Percentiles rank a stretch among this genome's conserved stretches.
phyloP scores from a whole-genome alignment of 1,140 invertebrate genomes.

The Arion vulgaris region DNA sequence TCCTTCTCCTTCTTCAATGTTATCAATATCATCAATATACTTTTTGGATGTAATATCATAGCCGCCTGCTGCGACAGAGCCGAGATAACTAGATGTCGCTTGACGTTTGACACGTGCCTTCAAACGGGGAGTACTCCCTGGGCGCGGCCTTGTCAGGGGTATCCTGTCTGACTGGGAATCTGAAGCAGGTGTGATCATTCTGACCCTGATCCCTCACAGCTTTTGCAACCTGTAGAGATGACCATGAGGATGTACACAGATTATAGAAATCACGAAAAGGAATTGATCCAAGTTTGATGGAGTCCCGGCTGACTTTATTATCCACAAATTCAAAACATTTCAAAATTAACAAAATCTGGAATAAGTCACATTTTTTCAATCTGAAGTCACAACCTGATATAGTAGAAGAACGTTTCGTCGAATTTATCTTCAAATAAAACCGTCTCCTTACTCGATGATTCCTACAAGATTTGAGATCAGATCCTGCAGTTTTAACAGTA shows the following conservation, averaged over 20 bases:
- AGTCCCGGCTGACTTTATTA: neutral
- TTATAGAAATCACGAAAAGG: neutral
- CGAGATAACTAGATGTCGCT: constrained; percentile 13
- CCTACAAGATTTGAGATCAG: neutral
- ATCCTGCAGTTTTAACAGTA: neutral
- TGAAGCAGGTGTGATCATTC: neutral
- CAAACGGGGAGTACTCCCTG: neutral
- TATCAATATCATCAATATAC: neutral
- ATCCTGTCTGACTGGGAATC: constrained; percentile 1
- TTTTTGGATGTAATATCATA: neutral
- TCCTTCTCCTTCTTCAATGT: constrained; percentile 19
- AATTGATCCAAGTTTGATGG: neutral
- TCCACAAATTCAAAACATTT: neutral
- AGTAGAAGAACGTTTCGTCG: neutral
- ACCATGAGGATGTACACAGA: neutral
- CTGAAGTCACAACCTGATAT: neutral
- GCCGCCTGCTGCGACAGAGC: neutral
- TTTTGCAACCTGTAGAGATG: neutral
- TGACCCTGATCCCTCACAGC: neutral
- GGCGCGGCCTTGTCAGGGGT: neutral
- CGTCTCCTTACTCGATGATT: neutral
- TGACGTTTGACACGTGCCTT: constrained; percentile 13
- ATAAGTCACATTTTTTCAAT: neutral
- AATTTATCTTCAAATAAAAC: neutral
- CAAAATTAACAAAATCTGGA: neutral